Conservation (phyloP, 1,140 invertebrate species). For the Caerostris darwini region DNA sequence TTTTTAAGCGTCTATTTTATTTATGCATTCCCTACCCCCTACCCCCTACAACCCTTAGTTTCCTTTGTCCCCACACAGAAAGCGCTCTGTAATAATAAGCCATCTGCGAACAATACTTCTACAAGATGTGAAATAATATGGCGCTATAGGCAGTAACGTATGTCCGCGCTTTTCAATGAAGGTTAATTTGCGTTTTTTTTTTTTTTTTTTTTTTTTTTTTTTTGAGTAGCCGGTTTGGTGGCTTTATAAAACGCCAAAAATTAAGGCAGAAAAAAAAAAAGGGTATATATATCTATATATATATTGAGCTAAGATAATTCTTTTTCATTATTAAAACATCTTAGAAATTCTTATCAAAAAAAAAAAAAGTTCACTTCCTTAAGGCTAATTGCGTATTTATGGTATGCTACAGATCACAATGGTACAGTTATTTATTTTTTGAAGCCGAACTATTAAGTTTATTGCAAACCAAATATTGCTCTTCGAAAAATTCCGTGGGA, state of each 20-base stretch:
- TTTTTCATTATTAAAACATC: conserved; percentile 11
- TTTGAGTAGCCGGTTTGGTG: conserved; percentile 14
- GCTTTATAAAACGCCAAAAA: not conserved
- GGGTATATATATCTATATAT: not conserved
- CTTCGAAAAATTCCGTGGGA: not conserved
- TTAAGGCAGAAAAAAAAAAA: not conserved
- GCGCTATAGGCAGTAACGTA: conserved; percentile 4
- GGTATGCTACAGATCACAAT: not conserved
- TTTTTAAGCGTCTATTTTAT: not conserved
- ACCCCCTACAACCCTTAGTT: not conserved
- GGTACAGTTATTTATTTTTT: not conserved
- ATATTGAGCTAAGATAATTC: not conserved
- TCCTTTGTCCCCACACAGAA: conserved; percentile 32
- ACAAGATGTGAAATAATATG: conserved; percentile 59
- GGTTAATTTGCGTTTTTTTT: conserved; percentile 18
- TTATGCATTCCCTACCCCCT: not conserved
- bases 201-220: too few species aligned
- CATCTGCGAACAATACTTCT: conserved; percentile 60
- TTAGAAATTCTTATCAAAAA: conserved; percentile 29
- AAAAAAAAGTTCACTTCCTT: not conserved
- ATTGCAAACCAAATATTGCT: not conserved
- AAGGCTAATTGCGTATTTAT: conserved; percentile 51
- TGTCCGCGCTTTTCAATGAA: not conserved
- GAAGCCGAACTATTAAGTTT: not conserved
- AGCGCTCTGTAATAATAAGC: conserved; percentile 72